Evolutionary conservation across 2,888 invertebrate genomes (phyloP), one percentile per base, ranked within the genome.

Genomic region (Himalopsyche tibetana): DNA sequence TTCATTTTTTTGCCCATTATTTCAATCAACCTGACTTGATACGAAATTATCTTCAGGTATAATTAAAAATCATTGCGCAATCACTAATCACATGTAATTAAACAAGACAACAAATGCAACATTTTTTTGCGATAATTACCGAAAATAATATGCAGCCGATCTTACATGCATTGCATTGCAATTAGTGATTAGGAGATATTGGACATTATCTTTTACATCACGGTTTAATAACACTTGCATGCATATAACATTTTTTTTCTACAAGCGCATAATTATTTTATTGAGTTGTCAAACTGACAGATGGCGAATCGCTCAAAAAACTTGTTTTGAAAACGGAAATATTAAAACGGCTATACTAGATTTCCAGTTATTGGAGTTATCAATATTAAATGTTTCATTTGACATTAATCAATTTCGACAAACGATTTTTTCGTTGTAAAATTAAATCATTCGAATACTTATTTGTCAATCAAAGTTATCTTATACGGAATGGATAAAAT

Each of bases 1-100:
- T 74, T 38, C 36, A 38, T 19, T 74, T 74, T 36, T 74, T 74
- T 74, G 9, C 3, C 74, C 74, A 74, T 74, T 74, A 74, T 74
- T 74, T 74, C 74, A 74, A 74, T 74, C 38, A 74, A 74, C 12
- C 36, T 38, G 74, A 38, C 3, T 36, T 74, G 36, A 36, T 74
- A 38, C 12, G 12, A 74, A 15, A 74, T 74, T 38, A 74, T 74
- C 74, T 11, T 15, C 3, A 12, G 28, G 36, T 36, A 74, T 74
- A 74, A 74, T 74, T 74, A 74, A 38, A 74, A 74, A 74, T 9
- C 5, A 12, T 74, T 74, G 6, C 38, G 74, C 12, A 74, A 74
- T 74, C 74, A 36, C 28, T 36, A 74, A 74, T 74, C 38, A 15
- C 28, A 5, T 74, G 15, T 38, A 74, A 74, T 74, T 74, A 74